Conservation (phyloP, 2,888 invertebrate genomes). For the Salticus scenicus region DNA sequence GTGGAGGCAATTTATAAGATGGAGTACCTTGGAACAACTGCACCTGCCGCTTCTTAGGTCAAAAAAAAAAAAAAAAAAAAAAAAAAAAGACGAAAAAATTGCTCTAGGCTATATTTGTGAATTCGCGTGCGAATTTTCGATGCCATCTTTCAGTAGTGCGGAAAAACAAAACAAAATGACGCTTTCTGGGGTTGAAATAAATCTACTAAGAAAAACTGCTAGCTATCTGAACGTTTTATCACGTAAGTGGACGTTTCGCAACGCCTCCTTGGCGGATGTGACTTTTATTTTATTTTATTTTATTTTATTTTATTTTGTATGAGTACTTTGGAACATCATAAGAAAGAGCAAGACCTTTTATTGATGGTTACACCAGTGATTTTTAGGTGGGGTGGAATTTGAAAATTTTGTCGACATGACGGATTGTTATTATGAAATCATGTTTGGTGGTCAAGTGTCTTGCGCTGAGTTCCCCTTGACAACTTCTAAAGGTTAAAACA, state of each 20-base stretch:
- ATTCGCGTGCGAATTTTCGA: conserved; percentile 2
- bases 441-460: conserved; percentile 5
- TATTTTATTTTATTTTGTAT: background rate
- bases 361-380: background rate
- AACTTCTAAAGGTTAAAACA: background rate
- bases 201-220: background rate
- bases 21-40: background rate
- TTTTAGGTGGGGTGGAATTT: background rate
- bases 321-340: background rate
- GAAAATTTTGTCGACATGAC: conserved; percentile 1
- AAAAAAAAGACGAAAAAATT: background rate
- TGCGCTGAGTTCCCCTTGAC: background rate
- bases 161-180: background rate
- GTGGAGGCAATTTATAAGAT: conserved; percentile 10
- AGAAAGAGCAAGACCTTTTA: background rate
- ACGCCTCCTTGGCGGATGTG: conserved; percentile 13
- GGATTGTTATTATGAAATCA: background rate
- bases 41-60: conserved; percentile 6
- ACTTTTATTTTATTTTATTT: background rate
- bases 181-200: conserved; percentile 4
- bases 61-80: no score
- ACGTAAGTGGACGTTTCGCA: conserved; percentile 6
- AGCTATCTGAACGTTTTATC: conserved; percentile 12
- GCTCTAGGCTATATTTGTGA: background rate
- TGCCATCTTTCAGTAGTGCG: background rate